Evolutionary conservation across 2,797 vertebrate species (phyloP).

Genomic region (Tokudaia muenninki): DNA sequence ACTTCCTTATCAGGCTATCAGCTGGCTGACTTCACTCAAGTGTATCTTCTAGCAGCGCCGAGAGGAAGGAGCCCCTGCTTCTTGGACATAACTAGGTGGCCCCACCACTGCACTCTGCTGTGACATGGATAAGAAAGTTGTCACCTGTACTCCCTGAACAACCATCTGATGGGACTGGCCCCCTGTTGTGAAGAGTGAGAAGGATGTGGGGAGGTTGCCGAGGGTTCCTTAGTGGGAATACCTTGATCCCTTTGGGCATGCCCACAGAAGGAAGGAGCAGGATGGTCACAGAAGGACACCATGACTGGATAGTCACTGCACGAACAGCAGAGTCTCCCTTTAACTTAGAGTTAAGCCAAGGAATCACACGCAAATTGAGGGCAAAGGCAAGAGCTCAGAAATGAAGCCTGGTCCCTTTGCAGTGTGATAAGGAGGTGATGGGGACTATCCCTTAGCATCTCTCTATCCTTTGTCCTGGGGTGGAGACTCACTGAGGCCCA

Average conservation of each 20-base stretch:
- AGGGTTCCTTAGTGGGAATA: background rate
- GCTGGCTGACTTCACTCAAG: background rate
- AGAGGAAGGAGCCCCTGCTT: background rate
- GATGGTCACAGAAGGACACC: background rate
- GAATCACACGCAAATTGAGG: rapidly evolving
- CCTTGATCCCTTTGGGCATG: too few species aligned
- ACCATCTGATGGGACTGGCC: rapidly evolving
- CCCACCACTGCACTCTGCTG: rapidly evolving
- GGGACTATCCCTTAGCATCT: rapidly evolving
- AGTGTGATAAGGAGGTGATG: background rate
- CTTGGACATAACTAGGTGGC: rapidly evolving
- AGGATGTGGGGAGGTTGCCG: rapidly evolving
- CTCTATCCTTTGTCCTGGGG: background rate
- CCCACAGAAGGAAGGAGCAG: background rate
- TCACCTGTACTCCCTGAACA: rapidly evolving
- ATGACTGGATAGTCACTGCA: too few species aligned
- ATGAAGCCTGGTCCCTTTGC: background rate
- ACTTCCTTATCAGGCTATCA: background rate
- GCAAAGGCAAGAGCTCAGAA: rapidly evolving
- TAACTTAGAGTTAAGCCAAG: background rate
- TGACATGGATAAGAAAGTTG: rapidly evolving
- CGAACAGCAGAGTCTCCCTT: background rate
- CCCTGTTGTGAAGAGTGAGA: rapidly evolving
- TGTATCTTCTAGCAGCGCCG: background rate
- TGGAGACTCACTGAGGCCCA: too few species aligned